These are phyloP conservation scores for Channallabes apus DNA, from an alignment of 2,797 vertebrate genomes.

Conservation along the genomic window DNA sequence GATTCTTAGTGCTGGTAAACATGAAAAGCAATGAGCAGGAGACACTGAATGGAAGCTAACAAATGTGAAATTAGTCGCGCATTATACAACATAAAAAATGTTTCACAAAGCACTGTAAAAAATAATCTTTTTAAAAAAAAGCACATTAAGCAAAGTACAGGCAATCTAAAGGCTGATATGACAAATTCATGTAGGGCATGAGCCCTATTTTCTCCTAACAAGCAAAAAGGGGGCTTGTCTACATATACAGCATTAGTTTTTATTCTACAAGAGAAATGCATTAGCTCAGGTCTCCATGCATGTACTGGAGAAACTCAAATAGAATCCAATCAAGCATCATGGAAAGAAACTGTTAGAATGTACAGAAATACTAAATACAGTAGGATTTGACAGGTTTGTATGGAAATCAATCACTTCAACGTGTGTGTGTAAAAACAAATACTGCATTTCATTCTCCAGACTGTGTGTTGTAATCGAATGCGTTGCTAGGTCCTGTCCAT, in stretches of 20 bases:
- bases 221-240: conserved; percentile 48
- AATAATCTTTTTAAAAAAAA: conserved; percentile 56
- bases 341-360: conserved; percentile 28
- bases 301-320: conserved; percentile 36
- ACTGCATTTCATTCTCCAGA: conserved; percentile 32
- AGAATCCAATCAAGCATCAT: conserved; percentile 40
- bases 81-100: conserved; percentile 47
- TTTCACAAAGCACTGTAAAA: conserved; percentile 65
- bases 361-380: conserved; percentile 23
- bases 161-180: conserved; percentile 60
- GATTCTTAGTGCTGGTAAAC: conserved; percentile 82
- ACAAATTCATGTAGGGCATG: conserved; percentile 78
- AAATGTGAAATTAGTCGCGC: conserved; percentile 78
- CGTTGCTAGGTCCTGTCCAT: conserved; percentile 41
- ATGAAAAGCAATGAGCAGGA: conserved; percentile 77
- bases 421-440: conserved; percentile 26
- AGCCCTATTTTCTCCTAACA: conserved; percentile 69
- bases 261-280: conserved; percentile 51
- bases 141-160: conserved; percentile 62
- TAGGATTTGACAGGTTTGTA: conserved; percentile 18
- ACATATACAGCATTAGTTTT: conserved; percentile 52
- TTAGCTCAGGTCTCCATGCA: conserved; percentile 39
- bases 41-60: conserved; percentile 75
- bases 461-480: conserved; percentile 22
- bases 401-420: conserved; percentile 11